A percentile compares a stretch with the other conserved stretches of the same genome.
Conservation (phyloP, 2,113 vertebrate species). For the Lethenteron camtschaticum region DNA sequence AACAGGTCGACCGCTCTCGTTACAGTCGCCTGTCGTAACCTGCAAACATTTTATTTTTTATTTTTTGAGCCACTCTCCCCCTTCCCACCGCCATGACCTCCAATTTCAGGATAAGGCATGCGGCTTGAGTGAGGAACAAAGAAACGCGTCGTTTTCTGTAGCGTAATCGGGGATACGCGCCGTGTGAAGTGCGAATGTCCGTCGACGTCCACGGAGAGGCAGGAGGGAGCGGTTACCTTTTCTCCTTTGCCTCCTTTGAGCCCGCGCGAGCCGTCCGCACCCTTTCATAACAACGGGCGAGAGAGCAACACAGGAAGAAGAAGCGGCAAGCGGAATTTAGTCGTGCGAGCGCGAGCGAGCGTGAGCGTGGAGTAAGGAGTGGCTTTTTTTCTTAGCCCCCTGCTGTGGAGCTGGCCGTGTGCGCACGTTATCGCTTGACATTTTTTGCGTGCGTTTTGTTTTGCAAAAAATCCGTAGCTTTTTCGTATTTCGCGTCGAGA, state of each 20-base stretch:
- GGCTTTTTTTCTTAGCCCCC: background rate
- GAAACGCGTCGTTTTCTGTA: background rate
- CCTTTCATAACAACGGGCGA: conserved; percentile 20
- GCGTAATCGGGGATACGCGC: background rate
- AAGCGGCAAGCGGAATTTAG: background rate
- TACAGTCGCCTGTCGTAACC: too few species aligned
- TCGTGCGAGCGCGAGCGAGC: background rate
- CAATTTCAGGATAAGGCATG: conserved; percentile 1
- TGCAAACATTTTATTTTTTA: background rate
- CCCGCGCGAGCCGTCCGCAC: conserved; percentile 54
- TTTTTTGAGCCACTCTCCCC: background rate
- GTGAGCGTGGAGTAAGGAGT: background rate
- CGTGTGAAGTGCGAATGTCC: too few species aligned
- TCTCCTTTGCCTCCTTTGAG: conserved; percentile 64
- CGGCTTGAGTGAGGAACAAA: background rate
- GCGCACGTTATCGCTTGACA: background rate
- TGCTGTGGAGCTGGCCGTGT: background rate
- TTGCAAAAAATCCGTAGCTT: too few species aligned
- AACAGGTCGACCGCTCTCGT: too few species aligned
- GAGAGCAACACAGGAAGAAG: conserved; percentile 8
- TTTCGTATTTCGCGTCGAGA: too few species aligned
- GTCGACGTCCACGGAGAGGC: too few species aligned
- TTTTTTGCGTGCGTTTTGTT: too few species aligned
- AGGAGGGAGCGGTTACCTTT: conserved; percentile 28
- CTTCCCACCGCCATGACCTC: background rate